These are phyloP conservation scores for Huso huso DNA, from an alignment of 2,797 vertebrate species.

Conservation along the genomic window DNA sequence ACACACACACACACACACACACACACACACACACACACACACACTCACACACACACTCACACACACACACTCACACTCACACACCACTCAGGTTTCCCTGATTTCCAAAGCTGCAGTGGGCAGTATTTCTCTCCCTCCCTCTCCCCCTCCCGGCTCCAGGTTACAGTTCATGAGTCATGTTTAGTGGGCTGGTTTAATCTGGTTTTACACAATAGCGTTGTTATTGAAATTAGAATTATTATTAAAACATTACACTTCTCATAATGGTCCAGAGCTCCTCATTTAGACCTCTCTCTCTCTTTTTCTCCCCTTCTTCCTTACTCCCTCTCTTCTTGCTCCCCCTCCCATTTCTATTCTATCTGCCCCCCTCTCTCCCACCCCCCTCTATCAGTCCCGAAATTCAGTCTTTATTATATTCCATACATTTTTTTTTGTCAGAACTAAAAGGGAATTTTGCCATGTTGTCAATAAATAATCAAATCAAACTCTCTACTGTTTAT, in stretches of 20 bases:
- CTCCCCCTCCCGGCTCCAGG: too few relatives aligned
- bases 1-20: constrained; percentile 7
- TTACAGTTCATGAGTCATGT: too few relatives aligned
- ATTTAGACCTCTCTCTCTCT: not conserved
- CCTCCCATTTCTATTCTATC: not conserved
- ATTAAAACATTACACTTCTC: too few relatives aligned
- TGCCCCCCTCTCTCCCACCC: not conserved
- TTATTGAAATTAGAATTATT: too few relatives aligned
- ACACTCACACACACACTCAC: not conserved
- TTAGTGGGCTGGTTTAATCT: too few relatives aligned
- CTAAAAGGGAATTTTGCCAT: too few relatives aligned
- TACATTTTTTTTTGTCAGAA: too few relatives aligned
- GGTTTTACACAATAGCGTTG: too few relatives aligned
- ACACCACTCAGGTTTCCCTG: too few relatives aligned
- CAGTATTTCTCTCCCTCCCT: too few relatives aligned
- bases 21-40: constrained; percentile 5
- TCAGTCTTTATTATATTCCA: too few relatives aligned
- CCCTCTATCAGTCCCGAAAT: too few relatives aligned
- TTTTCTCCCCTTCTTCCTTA: constrained; percentile 9
- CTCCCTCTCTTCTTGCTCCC: not conserved
- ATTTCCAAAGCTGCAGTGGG: not conserved
- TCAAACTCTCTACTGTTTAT: not conserved
- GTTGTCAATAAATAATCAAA: not conserved
- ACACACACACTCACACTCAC: not conserved
- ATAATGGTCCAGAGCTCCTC: not conserved